A percentile compares a stretch with the other conserved stretches of the same genome.
Evolutionary conservation across 2,888 invertebrate species (phyloP).

Genomic region (Prosapia bicincta): DNA sequence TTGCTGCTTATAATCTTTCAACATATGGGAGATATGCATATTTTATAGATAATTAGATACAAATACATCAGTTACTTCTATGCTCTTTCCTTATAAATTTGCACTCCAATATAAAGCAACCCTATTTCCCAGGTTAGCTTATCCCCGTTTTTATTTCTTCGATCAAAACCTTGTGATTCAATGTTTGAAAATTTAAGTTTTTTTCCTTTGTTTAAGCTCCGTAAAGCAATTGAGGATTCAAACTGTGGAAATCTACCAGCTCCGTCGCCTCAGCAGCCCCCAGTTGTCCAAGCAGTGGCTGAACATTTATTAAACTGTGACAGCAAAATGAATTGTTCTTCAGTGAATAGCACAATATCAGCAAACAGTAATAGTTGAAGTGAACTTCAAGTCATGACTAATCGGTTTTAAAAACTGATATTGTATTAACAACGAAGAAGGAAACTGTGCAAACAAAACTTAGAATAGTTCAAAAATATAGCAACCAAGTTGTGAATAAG

Average conservation of each 20-base stretch:
- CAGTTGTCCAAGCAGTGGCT: slow-evolving; percentile 14
- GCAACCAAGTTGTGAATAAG: background rate
- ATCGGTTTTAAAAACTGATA: background rate
- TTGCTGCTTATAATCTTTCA: too few relatives aligned
- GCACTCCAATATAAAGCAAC: too few relatives aligned
- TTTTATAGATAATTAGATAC: too few relatives aligned
- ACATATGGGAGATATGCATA: too few relatives aligned
- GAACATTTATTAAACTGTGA: slow-evolving; percentile 14
- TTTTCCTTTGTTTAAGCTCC: slow-evolving; percentile 56
- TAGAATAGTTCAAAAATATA: too few relatives aligned
- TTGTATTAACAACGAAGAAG: background rate
- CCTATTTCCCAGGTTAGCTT: too few relatives aligned
- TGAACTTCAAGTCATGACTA: background rate
- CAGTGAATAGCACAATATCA: slow-evolving; percentile 11
- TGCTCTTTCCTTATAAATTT: too few relatives aligned
- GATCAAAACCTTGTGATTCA: too few relatives aligned
- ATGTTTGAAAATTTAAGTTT: background rate
- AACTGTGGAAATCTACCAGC: slow-evolving; percentile 63
- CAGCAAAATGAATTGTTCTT: slow-evolving; percentile 5
- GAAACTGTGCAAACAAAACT: background rate
- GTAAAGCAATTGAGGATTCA: slow-evolving; percentile 86
- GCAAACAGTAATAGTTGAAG: slow-evolving; percentile 2
- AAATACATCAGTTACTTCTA: too few relatives aligned
- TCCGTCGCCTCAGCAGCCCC: slow-evolving; percentile 14
- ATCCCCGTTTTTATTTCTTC: too few relatives aligned